A percentile compares a stretch with the other conserved stretches of the same genome.
Evolutionary conservation across 2,797 vertebrate species (phyloP).

Genomic region (Coregonus ussuriensis): DNA sequence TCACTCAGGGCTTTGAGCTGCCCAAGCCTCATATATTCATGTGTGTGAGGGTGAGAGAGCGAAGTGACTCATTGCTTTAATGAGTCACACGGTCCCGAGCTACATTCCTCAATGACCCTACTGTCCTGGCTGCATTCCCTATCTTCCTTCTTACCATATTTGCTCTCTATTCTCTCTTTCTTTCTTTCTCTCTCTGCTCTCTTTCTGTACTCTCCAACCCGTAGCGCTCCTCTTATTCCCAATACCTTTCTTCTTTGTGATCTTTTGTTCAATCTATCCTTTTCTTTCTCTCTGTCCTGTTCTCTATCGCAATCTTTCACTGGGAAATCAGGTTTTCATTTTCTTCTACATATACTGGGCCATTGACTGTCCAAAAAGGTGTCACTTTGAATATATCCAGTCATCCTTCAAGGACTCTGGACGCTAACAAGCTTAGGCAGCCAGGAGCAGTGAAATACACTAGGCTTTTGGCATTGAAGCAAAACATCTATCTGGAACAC

Average conservation of each 20-base stretch:
- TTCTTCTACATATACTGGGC: background rate
- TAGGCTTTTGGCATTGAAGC: background rate
- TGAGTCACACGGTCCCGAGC: slow-evolving; percentile 20
- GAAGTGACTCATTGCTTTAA: slow-evolving; percentile 22
- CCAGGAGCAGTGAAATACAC: background rate
- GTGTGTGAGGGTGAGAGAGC: slow-evolving; percentile 11
- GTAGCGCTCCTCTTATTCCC: no score
- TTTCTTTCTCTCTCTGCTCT: no score
- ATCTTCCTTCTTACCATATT: background rate
- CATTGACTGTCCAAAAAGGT: background rate
- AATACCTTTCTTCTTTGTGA: no score
- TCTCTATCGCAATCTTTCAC: background rate
- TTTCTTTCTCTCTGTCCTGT: background rate
- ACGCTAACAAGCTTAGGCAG: background rate
- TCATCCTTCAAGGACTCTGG: background rate
- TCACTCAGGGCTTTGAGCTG: slow-evolving; percentile 50
- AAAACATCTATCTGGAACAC: background rate
- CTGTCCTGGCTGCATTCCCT: background rate
- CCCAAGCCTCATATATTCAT: slow-evolving; percentile 38
- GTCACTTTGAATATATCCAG: background rate
- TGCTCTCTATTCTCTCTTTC: background rate
- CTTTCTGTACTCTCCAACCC: no score
- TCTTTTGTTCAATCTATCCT: background rate
- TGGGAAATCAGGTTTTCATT: background rate
- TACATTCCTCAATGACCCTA: background rate